A percentile compares a stretch with the other conserved stretches of the same genome.
phyloP scores from a whole-genome alignment of 2,113 vertebrate species.

The Oenanthe oenanthe region DNA sequence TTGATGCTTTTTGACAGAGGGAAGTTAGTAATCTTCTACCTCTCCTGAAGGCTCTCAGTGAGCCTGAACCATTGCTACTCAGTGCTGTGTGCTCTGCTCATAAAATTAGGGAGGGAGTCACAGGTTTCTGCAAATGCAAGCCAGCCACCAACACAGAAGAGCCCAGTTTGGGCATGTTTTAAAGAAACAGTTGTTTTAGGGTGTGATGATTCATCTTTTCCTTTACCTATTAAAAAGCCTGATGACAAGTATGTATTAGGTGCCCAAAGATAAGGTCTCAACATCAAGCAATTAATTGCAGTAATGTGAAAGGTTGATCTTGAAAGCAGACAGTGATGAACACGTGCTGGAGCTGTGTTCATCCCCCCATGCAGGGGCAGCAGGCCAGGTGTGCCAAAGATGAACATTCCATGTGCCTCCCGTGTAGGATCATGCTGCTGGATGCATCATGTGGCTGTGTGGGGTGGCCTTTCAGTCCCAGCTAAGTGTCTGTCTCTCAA shows the following conservation, averaged over 20 bases:
- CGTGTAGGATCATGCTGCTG: rapidly evolving
- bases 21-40: neutral
- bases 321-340: neutral
- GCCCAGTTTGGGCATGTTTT: neutral
- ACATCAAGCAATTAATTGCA: neutral
- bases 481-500: rapidly evolving
- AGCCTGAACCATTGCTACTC: neutral
- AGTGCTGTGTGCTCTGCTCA: neutral
- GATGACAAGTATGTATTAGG: neutral
- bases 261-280: neutral
- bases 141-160: neutral
- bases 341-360: neutral
- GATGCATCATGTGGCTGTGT: rapidly evolving
- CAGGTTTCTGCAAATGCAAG: neutral
- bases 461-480: neutral
- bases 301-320: rapidly evolving
- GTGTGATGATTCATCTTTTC: neutral
- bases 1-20: neutral
- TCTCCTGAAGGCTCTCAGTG: neutral
- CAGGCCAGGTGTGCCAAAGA: neutral
- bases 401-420: neutral
- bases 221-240: neutral
- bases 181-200: neutral
- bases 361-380: neutral
- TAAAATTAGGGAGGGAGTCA: neutral